Evolutionary conservation across 1,140 invertebrate genomes (phyloP).

Genomic region (Aphaenogaster floridana): DNA sequence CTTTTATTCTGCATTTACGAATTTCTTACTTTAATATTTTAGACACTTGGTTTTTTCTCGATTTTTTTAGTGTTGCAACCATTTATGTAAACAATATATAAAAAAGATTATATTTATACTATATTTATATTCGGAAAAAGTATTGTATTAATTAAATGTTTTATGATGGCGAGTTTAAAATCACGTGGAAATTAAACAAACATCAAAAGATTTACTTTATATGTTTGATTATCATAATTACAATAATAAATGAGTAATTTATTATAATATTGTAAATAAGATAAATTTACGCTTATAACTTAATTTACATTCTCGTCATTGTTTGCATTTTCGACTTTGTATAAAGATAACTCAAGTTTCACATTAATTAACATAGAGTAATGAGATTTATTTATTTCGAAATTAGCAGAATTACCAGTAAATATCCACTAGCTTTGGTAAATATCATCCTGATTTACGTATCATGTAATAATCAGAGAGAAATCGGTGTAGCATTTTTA

Average conservation of each 20-base stretch:
- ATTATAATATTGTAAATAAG: slow-evolving; percentile 18
- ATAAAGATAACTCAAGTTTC: slow-evolving; percentile 7
- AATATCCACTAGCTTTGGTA: not conserved
- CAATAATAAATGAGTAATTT: slow-evolving; percentile 41
- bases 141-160: slow-evolving; percentile 44
- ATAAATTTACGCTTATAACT: slow-evolving; percentile 12
- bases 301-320: slow-evolving; percentile 23
- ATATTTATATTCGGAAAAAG: slow-evolving; percentile 4
- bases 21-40: not conserved
- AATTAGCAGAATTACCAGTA: slow-evolving; percentile 7
- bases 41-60: not conserved
- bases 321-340: not conserved
- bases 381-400: not conserved
- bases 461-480: not conserved
- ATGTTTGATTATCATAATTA: slow-evolving; percentile 37
- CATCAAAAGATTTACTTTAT: slow-evolving; percentile 32
- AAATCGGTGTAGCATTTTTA: not conserved
- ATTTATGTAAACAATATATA: not conserved
- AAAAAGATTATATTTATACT: not conserved
- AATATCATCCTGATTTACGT: not conserved
- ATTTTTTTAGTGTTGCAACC: not conserved
- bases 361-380: slow-evolving; percentile 24
- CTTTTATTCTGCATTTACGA: not conserved
- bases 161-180: slow-evolving; percentile 10
- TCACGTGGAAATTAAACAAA: slow-evolving; percentile 30